Percentiles rank a stretch among this genome's conserved stretches.
Evolutionary conservation across 2,888 invertebrate genomes (phyloP).

Genomic region (Pogonocherus hispidulus): DNA sequence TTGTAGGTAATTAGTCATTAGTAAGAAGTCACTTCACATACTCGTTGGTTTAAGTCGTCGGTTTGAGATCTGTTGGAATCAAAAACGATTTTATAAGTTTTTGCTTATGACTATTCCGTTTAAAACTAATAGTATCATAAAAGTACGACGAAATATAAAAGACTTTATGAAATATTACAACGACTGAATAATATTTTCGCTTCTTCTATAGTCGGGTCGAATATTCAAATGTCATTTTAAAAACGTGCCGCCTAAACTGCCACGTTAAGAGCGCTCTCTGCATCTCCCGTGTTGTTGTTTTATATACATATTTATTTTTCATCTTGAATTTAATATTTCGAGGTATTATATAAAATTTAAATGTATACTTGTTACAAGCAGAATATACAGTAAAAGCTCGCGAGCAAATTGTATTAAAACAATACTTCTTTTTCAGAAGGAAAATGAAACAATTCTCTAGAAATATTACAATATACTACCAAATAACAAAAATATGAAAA

Average conservation of each 20-base stretch:
- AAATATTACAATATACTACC: not conserved
- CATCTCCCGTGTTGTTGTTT: slow-evolving; percentile 4
- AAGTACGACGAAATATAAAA: too few species aligned
- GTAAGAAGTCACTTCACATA: too few species aligned
- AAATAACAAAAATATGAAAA: too few species aligned
- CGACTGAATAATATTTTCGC: slow-evolving; percentile 16
- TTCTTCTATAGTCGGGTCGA: too few species aligned
- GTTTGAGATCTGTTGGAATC: too few species aligned
- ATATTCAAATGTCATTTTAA: slow-evolving; percentile 17
- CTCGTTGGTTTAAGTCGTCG: too few species aligned
- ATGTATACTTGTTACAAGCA: slow-evolving; percentile 6
- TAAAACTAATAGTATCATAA: too few species aligned
- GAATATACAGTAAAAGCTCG: slow-evolving; percentile 1
- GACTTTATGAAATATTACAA: too few species aligned
- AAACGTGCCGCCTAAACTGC: slow-evolving; percentile 4
- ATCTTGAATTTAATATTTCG: slow-evolving; percentile 13
- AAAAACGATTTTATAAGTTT: too few species aligned
- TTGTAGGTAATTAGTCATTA: too few species aligned
- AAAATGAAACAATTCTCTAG: not conserved
- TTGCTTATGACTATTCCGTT: too few species aligned
- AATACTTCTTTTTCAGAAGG: not conserved
- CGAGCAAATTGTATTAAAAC: slow-evolving; percentile 8
- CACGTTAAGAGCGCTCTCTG: not conserved
- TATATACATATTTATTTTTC: slow-evolving; percentile 19
- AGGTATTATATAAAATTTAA: slow-evolving; percentile 17